These are phyloP conservation scores for Meleagris gallopavo DNA, from an alignment of 2,113 vertebrate species.

Conservation along the genomic window DNA sequence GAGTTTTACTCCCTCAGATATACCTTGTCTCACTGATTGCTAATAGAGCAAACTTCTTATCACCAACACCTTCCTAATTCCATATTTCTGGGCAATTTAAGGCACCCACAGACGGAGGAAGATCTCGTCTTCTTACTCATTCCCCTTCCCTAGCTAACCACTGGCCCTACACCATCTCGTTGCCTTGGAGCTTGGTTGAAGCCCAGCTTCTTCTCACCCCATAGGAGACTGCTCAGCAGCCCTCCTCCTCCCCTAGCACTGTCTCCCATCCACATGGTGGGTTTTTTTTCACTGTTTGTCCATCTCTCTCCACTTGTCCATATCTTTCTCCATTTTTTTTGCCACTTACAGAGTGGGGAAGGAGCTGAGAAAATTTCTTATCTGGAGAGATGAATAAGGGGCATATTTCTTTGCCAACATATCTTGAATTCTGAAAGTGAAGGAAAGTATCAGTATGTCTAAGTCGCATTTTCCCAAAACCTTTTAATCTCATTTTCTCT, in stretches of 20 bases:
- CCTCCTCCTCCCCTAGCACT: neutral
- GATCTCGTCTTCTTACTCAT: neutral
- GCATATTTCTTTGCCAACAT: neutral
- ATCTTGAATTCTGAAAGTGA: neutral
- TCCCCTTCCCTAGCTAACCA: neutral
- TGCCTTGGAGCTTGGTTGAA: accelerated
- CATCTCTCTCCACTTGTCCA: accelerated
- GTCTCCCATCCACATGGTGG: accelerated
- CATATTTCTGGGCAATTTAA: neutral
- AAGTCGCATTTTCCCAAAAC: neutral
- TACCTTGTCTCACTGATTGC: neutral
- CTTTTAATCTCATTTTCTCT: neutral
- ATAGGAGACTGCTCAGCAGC: neutral
- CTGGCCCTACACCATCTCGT: accelerated
- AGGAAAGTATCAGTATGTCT: neutral
- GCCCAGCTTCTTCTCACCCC: neutral
- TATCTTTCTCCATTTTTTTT: neutral
- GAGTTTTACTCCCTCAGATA: neutral
- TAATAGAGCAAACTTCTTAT: neutral
- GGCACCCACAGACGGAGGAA: neutral
- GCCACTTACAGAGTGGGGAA: neutral
- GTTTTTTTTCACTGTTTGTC: neutral
- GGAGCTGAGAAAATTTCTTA: neutral
- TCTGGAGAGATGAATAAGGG: neutral
- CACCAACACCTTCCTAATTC: neutral